Conservation (phyloP, 2,113 vertebrate species). For the Jaculus jaculus region DNA sequence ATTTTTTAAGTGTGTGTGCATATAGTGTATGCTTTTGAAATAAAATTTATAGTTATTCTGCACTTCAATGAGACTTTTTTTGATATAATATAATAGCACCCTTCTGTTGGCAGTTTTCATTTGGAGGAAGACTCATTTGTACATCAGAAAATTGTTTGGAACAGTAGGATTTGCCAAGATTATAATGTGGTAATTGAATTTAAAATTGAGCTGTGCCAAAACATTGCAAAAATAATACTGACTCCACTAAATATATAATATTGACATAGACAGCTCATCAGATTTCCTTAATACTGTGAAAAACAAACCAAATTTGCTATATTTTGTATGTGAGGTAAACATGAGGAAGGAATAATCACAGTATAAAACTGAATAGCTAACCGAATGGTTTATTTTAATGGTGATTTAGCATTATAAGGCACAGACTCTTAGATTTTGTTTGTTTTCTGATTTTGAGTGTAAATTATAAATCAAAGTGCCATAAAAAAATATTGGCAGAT, state of each 20-base stretch:
- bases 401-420: not conserved
- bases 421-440: constrained; percentile 64
- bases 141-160: constrained; percentile 74
- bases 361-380: constrained; percentile 40
- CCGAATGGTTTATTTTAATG: constrained; percentile 62
- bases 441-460: constrained; percentile 57
- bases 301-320: constrained; percentile 42
- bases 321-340: constrained; percentile 4
- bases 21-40: constrained; percentile 50
- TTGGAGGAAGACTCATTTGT: constrained; percentile 74
- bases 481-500: constrained; percentile 39
- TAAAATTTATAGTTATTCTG: constrained; percentile 54
- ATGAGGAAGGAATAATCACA: not conserved
- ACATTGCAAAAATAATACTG: constrained; percentile 71
- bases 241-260: constrained; percentile 56
- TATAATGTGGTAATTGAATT: constrained; percentile 74
- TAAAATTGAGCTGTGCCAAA: constrained; percentile 68
- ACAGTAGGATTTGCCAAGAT: constrained; percentile 70
- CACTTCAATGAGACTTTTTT: constrained; percentile 59
- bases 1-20: constrained; percentile 52
- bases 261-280: not conserved
- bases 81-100: constrained; percentile 59
- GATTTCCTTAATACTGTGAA: constrained; percentile 54
- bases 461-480: constrained; percentile 70
- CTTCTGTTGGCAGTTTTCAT: constrained; percentile 76